Base-by-base conservation (phyloP, 2,797 vertebrate genomes). In the Pelobates cultripes region DNA sequence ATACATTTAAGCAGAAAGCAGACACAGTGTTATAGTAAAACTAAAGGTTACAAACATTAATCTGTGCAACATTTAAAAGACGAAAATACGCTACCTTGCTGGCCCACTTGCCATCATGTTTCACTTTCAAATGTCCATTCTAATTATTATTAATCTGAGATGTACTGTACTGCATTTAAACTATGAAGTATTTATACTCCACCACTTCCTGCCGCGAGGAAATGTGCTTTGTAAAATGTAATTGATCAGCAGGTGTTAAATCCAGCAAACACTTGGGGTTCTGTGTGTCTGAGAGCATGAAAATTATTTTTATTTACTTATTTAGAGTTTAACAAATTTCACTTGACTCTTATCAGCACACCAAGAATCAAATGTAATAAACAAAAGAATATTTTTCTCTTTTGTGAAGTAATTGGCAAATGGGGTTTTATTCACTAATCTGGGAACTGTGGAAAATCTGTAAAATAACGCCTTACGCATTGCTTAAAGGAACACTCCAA, bases 1-100 rank as follows among this genome's bases (percentile, higher is more conserved):
- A 83, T 63, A 8, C 17, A 51, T 73, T 87, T 79, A 75, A 28
- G 44, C 75, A 81, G 72, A 79, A 77, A 79, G 44, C 5, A 53
- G 40, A 4, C 43, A 43, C 69, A 69, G 85, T 28, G 42, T 15
- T 60, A 63, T 7, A 43, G 51, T 53, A 84, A 28, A 1, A 74
- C 6, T 41, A 75, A 81, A 81, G 28, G 57, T 63, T 42, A 64
- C 8, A 64, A 43, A 47, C 57, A 70, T 53, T 64, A 28, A 76
- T 70, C 68, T 71, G 43, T 12, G 41, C 15, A 44, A 14, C 53
- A 69, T 47, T 77, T 71, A 82, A 76, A 76, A 40, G 14, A 57
- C 51, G 55, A 51, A 51, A 13, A 55, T 15, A 1, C 51, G 3
- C 51, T 53, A n/a, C 6, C 70, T 53, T 9, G 68, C 41, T 70